phyloP scores from a whole-genome alignment of 1,140 invertebrate species.

The Pinna nobilis region DNA sequence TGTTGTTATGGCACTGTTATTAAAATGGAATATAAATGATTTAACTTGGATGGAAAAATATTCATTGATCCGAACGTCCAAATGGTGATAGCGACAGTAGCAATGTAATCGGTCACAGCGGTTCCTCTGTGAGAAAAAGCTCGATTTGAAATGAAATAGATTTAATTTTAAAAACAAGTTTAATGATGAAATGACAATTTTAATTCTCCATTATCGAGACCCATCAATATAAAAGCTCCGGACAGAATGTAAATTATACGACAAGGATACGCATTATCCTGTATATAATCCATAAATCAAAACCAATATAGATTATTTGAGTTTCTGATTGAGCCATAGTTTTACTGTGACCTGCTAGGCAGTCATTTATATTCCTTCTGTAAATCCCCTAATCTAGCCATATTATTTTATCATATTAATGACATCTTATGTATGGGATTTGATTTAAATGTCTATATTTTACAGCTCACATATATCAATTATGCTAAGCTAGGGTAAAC shows the following conservation, averaged over 20 bases:
- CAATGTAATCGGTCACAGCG: slow-evolving; percentile 4
- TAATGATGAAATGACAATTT: slow-evolving; percentile 35
- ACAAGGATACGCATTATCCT: slow-evolving; percentile 9
- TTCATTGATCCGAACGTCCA: slow-evolving; percentile 18
- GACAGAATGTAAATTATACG: slow-evolving; percentile 29
- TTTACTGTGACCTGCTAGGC: too few relatives aligned
- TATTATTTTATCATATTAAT: too few relatives aligned
- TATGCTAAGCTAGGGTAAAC: too few relatives aligned
- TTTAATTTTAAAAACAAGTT: slow-evolving; percentile 23
- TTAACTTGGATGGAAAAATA: slow-evolving; percentile 6
- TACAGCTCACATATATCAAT: too few relatives aligned
- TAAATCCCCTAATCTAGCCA: too few relatives aligned
- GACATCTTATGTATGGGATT: too few relatives aligned
- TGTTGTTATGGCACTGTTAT: slow-evolving; percentile 13
- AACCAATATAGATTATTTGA: too few relatives aligned
- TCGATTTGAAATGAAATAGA: slow-evolving; percentile 22
- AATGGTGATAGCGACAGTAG: slow-evolving; percentile 1
- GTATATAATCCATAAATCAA: slow-evolving; percentile 2
- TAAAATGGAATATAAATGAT: slow-evolving; percentile 12
- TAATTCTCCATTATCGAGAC: slow-evolving; percentile 31
- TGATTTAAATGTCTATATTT: too few relatives aligned
- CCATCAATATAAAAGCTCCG: slow-evolving; percentile 28
- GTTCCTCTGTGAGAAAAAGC: too few relatives aligned
- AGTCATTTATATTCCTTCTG: too few relatives aligned
- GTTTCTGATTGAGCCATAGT: too few relatives aligned